phyloP scores from a whole-genome alignment of 2,888 invertebrate genomes.

The Phortica magna region DNA sequence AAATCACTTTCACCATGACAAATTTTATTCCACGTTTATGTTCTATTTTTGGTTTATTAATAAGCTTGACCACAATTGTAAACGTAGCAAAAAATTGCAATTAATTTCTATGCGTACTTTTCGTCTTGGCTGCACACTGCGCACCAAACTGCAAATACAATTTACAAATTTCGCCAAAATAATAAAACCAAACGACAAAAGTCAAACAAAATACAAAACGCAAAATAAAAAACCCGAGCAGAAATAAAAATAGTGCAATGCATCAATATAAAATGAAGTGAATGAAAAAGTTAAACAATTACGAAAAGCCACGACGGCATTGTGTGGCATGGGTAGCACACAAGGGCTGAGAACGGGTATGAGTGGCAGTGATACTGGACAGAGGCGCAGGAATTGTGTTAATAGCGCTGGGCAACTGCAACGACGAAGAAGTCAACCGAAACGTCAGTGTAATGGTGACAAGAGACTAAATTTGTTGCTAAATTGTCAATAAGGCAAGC shows the following conservation, averaged over 20 bases:
- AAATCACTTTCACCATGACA: too few species aligned
- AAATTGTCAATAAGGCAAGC: constrained; percentile 1
- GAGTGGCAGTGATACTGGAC: not conserved
- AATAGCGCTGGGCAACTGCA: not conserved
- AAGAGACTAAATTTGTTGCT: constrained; percentile 5
- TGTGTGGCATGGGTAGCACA: not conserved
- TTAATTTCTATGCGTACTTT: not conserved
- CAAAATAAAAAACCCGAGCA: not conserved
- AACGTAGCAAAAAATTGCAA: constrained; percentile 12
- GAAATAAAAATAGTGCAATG: constrained; percentile 11
- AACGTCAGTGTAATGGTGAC: not conserved
- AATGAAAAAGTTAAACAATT: constrained; percentile 27
- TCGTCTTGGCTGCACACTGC: not conserved
- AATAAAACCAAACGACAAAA: not conserved
- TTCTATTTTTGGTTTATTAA: not conserved
- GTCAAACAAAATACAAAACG: constrained; percentile 11
- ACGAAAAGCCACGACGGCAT: constrained; percentile 9
- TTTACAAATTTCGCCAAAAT: not conserved
- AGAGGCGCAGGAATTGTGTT: not conserved
- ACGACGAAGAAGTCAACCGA: too few species aligned
- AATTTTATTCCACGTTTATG: not conserved
- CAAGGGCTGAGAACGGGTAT: not conserved
- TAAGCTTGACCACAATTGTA: not conserved
- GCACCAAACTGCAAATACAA: not conserved
- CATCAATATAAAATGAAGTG: constrained; percentile 31